Evolutionary conservation across 2,888 invertebrate species (phyloP), one percentile per base, ranked within the genome.

Genomic region (Agrotis exclamationis): DNA sequence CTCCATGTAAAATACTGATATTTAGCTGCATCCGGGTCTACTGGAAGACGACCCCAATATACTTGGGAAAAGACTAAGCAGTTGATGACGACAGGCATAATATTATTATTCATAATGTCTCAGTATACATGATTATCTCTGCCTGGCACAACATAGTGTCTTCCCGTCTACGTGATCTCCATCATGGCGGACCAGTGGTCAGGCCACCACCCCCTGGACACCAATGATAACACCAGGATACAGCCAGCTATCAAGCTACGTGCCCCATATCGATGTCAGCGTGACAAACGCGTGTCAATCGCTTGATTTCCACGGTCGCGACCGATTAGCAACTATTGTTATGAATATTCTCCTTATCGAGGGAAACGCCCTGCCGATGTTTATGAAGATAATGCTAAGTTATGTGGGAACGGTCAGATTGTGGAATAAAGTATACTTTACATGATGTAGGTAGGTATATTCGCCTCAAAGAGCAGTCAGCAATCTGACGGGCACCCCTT

Each of bases 291-390:
- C 79, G 77, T 79, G 79, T 9, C n/a, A 44, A 16, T 48, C 18
- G 33, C 14, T 79, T 54, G 50, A 71, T 54, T 51, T 47, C 48
- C 67, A 70, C 54, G 58, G 11, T 20, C 54, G 6, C 22, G 20
- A 39, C 33, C 48, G 63, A 79, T 79, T 70, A 53, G 0, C n/a
- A 16, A 13, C 20, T 18, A 63, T 70, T 77, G 71, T 77, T 69
- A 22, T 75, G 51, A 53, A 45, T 54, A 48, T 20, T 9, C 1
- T 45, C 24, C 18, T 70, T 77, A 75, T 75, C 74, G 11, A 67
- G 78, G 77, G 71, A 75, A 77, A 76, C 74, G 74, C 78, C 71
- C 71, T 70, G 24, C 22, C 39, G 39, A 28, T 70, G 18, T 58
- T 48, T 63, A 28, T 18, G 13, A 13, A 11, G 71, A 77, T 63